A percentile compares a stretch with the other conserved stretches of the same genome.
phyloP scores from a whole-genome alignment of 2,797 vertebrate genomes.

The Galaxias olidus region DNA sequence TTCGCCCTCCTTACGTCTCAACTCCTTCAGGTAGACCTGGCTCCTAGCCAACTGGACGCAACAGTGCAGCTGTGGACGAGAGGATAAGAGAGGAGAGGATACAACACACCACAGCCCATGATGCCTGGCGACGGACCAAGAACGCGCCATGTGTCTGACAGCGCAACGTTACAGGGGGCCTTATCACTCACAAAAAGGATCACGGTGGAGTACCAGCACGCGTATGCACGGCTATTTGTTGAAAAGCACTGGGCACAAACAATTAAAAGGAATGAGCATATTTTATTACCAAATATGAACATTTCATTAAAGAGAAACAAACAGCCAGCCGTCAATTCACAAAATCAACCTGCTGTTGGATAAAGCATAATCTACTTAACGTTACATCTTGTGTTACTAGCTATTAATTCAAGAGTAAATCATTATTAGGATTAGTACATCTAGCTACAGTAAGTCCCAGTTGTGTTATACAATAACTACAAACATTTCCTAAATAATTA shows the following conservation, averaged over 20 bases:
- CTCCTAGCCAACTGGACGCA: slow-evolving; percentile 72
- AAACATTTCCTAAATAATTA: slow-evolving; percentile 57
- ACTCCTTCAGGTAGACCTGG: slow-evolving; percentile 65
- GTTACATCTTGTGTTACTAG: slow-evolving; percentile 54
- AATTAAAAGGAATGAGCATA: slow-evolving; percentile 37
- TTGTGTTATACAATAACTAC: slow-evolving; percentile 78
- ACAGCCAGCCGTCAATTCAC: slow-evolving; percentile 42
- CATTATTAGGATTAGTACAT: slow-evolving; percentile 38
- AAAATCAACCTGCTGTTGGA: slow-evolving; percentile 46
- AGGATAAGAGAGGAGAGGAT: slow-evolving; percentile 46
- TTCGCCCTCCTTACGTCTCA: slow-evolving; percentile 43
- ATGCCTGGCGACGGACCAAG: slow-evolving; percentile 37
- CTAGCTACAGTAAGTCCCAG: slow-evolving; percentile 41
- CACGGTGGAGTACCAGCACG: no score
- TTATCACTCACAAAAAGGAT: neutral
- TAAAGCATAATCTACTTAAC: slow-evolving; percentile 42
- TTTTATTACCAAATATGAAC: slow-evolving; percentile 58
- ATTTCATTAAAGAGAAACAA: slow-evolving; percentile 35
- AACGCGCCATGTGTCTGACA: neutral
- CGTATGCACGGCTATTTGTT: slow-evolving; percentile 15
- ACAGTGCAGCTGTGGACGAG: slow-evolving; percentile 73
- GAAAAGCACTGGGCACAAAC: slow-evolving; percentile 31
- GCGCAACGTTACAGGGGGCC: neutral
- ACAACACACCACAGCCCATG: neutral
- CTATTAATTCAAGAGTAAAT: slow-evolving; percentile 33